Conservation (phyloP, 1,140 invertebrate genomes). For the Papilio helenus region DNA sequence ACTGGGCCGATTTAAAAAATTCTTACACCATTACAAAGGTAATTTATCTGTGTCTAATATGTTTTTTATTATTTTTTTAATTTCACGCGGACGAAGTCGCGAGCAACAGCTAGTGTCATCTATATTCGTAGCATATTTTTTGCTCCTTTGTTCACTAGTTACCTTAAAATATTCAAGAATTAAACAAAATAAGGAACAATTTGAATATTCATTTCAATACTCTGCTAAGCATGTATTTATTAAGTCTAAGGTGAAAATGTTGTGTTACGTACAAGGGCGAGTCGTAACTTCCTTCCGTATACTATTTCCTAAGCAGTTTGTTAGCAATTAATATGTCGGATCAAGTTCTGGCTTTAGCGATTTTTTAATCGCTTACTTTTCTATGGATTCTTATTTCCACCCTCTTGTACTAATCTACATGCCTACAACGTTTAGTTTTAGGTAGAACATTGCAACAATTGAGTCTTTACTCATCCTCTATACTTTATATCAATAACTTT, state of each 20-base stretch:
- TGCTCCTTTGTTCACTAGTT: not conserved
- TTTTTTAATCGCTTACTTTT: slow-evolving; percentile 1
- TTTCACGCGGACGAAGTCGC: no score
- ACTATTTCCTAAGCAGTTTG: slow-evolving; percentile 30
- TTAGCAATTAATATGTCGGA: slow-evolving; percentile 25
- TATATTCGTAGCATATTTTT: not conserved
- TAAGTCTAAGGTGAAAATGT: slow-evolving; percentile 7
- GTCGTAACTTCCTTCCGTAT: slow-evolving; percentile 18
- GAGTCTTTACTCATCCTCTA: not conserved
- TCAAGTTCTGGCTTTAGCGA: slow-evolving; percentile 17
- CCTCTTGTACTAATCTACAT: not conserved
- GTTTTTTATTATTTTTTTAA: no score
- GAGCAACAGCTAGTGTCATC: no score
- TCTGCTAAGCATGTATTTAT: slow-evolving; percentile 6
- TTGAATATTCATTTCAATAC: slow-evolving; percentile 11
- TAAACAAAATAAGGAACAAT: not conserved
- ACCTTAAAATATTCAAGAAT: not conserved
- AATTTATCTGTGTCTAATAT: no score
- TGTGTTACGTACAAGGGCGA: slow-evolving; percentile 7
- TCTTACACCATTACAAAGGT: no score
- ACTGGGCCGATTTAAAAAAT: no score
- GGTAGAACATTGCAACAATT: not conserved
- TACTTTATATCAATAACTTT: no score
- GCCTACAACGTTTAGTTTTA: not conserved
- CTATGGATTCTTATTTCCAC: not conserved